Conservation (phyloP, 1,140 invertebrate species). For the Platorchestia sp. region DNA sequence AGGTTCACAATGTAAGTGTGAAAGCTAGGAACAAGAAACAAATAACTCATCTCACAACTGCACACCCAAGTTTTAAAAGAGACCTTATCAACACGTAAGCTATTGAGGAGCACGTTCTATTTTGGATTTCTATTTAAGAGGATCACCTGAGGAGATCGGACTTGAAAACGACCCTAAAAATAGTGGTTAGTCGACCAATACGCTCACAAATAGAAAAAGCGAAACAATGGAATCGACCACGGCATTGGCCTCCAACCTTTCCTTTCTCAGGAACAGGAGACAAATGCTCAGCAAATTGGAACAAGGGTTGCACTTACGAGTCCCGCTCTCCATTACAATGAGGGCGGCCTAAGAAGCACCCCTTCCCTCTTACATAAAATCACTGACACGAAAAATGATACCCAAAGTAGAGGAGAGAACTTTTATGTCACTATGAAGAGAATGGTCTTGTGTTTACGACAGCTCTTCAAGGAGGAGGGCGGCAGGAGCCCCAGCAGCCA, state of each 20-base stretch:
- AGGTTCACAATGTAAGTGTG: background rate
- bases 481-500: background rate
- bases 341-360: background rate
- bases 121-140: background rate
- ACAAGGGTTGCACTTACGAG: slow-evolving; percentile 32
- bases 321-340: slow-evolving; percentile 46
- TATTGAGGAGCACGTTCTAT: background rate
- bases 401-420: slow-evolving; percentile 35
- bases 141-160: background rate
- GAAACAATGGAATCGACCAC: background rate
- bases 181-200: background rate
- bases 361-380: slow-evolving; percentile 3
- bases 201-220: background rate
- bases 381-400: slow-evolving; percentile 54
- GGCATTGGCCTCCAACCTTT: background rate
- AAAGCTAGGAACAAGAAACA: background rate
- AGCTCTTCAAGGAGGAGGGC: background rate
- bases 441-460: slow-evolving; percentile 29
- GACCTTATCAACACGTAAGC: background rate
- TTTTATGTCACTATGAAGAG: background rate
- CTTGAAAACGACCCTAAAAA: background rate
- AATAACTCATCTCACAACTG: background rate
- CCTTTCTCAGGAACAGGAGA: background rate
- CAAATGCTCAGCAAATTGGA: slow-evolving; percentile 43
- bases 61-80: background rate